A percentile compares a stretch with the other conserved stretches of the same genome.
Evolutionary conservation across 2,888 invertebrate genomes (phyloP).

Genomic region (Nomada flava): DNA sequence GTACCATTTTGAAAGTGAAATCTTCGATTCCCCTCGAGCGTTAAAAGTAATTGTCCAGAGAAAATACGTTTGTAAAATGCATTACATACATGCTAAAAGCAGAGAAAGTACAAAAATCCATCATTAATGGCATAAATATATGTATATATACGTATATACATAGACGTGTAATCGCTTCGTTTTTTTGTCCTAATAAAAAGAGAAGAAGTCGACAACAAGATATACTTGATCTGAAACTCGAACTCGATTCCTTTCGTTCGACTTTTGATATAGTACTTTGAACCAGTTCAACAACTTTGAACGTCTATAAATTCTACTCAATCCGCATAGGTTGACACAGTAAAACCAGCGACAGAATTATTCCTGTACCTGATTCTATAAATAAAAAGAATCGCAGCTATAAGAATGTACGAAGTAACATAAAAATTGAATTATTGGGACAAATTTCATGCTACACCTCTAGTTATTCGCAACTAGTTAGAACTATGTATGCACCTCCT

Average conservation of each 20-base stretch:
- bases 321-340: no score
- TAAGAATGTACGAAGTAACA: background rate
- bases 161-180: background rate
- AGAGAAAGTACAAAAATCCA: slow-evolving; percentile 7
- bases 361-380: background rate
- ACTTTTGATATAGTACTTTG: background rate
- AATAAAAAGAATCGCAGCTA: background rate
- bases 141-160: background rate
- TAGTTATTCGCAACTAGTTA: background rate
- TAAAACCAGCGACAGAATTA: no score
- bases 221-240: background rate
- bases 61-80: background rate
- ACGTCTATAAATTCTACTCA: no score
- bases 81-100: background rate
- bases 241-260: background rate
- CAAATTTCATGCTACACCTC: background rate
- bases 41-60: no score
- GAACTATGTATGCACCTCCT: background rate
- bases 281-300: background rate
- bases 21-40: background rate
- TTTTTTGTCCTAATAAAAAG: no score
- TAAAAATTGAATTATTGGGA: background rate
- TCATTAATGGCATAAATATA: background rate
- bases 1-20: slow-evolving; percentile 1
- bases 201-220: background rate